phyloP scores from a whole-genome alignment of 2,113 vertebrate genomes.

The Caretta caretta region DNA sequence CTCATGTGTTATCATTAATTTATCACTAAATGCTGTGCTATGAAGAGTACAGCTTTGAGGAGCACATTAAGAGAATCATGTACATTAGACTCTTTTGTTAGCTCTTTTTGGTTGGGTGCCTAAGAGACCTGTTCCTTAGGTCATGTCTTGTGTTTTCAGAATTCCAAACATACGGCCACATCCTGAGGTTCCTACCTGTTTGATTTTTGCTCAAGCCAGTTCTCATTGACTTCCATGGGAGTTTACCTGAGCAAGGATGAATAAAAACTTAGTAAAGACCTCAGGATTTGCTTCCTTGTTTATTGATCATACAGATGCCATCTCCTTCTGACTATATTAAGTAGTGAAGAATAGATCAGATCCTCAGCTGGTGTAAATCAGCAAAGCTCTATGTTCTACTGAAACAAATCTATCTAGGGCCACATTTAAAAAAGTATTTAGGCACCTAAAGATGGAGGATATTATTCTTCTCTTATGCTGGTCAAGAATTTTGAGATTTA shows the following conservation, averaged over 20 bases:
- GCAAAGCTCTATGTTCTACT: not conserved
- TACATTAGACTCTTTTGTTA: not conserved
- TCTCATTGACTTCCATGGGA: not conserved
- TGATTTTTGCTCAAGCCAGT: not conserved
- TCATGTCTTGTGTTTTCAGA: not conserved
- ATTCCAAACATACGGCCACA: not conserved
- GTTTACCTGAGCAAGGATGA: not conserved
- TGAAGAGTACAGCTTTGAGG: not conserved
- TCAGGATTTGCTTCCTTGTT: not conserved
- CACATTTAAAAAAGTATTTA: not conserved
- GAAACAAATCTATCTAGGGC: not conserved
- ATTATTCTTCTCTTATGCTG: accelerated
- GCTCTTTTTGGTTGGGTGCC: not conserved
- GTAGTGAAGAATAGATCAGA: not conserved
- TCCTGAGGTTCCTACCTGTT: not conserved
- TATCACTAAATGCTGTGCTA: not conserved
- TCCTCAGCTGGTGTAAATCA: not conserved
- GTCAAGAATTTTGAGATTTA: not conserved
- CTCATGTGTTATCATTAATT: not conserved
- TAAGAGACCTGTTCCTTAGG: slow-evolving; percentile 6
- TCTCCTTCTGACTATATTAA: not conserved
- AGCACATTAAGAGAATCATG: not conserved
- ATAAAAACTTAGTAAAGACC: not conserved
- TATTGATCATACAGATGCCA: not conserved
- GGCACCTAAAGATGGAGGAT: not conserved